phyloP scores from a whole-genome alignment of 64 coral and sea anemone genomes.

The Cladopsammia gracilis region DNA sequence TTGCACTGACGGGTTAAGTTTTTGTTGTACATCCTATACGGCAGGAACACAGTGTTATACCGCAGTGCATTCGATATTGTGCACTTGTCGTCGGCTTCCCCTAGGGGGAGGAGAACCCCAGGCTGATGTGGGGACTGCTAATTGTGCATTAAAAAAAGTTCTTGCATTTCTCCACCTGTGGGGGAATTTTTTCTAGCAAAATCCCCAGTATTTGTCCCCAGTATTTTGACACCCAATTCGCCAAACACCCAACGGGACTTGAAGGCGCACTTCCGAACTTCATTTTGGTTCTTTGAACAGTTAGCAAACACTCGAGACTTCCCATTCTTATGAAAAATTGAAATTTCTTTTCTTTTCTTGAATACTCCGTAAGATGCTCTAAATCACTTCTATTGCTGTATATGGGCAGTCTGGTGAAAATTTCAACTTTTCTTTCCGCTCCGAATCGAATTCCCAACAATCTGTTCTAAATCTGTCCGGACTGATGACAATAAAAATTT shows the following conservation, averaged over 20 bases:
- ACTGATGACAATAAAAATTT: too few relatives aligned
- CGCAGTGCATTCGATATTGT: too few relatives aligned
- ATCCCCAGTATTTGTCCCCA: neutral
- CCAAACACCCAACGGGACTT: neutral
- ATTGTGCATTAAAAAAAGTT: neutral
- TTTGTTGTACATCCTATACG: too few relatives aligned
- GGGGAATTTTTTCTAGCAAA: neutral
- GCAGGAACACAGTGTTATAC: too few relatives aligned
- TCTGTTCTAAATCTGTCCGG: neutral
- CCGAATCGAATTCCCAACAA: neutral
- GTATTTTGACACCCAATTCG: too few relatives aligned
- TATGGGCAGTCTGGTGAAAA: neutral
- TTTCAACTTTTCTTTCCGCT: neutral
- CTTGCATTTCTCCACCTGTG: neutral
- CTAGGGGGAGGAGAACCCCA: too few relatives aligned
- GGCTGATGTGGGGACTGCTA: neutral
- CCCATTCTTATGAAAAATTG: neutral
- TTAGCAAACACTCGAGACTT: slow-evolving; percentile 1
- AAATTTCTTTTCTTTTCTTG: neutral
- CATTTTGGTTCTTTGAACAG: neutral
- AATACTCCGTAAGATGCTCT: neutral
- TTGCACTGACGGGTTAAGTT: too few relatives aligned
- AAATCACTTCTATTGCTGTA: neutral
- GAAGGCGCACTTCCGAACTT: neutral
- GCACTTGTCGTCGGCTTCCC: neutral